Evolutionary conservation across 2,113 vertebrate species (phyloP).

Genomic region (Catagonus wagneri): DNA sequence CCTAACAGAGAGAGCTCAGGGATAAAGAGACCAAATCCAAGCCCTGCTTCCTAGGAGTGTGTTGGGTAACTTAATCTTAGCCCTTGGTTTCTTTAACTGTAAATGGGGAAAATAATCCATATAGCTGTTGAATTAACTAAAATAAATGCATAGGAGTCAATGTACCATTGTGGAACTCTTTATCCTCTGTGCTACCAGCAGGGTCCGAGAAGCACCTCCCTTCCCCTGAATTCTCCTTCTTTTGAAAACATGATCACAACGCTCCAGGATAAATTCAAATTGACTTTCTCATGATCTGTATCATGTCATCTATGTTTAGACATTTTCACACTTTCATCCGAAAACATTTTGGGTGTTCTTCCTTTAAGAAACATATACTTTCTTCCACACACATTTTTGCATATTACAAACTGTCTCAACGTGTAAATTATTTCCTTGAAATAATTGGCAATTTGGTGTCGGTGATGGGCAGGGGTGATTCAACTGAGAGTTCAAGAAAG

Average conservation of each 20-base stretch:
- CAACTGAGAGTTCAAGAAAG: background rate
- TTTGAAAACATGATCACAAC: conserved; percentile 69
- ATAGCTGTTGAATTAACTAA: background rate
- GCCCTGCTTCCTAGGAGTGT: background rate
- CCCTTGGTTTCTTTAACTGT: background rate
- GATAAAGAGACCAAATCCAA: background rate
- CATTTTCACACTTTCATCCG: conserved; percentile 81
- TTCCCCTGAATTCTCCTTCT: conserved; percentile 46
- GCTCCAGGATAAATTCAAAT: conserved; percentile 75
- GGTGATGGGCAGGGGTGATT: conserved; percentile 41
- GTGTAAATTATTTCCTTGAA: conserved; percentile 77
- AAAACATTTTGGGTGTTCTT: conserved; percentile 85
- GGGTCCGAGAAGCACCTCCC: background rate
- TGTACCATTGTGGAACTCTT: background rate
- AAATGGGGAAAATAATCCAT: background rate
- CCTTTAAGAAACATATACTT: conserved; percentile 83
- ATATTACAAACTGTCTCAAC: conserved; percentile 77
- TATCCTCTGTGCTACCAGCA: background rate
- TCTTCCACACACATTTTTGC: conserved; percentile 78
- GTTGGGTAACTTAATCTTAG: background rate
- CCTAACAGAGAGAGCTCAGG: background rate
- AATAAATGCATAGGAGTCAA: background rate
- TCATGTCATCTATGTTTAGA: conserved; percentile 84
- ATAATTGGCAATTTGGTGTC: conserved; percentile 70
- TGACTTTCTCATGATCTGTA: conserved; percentile 82